Conservation (phyloP, 2,113 vertebrate genomes). For the Tretioscincus oriximinensis region DNA sequence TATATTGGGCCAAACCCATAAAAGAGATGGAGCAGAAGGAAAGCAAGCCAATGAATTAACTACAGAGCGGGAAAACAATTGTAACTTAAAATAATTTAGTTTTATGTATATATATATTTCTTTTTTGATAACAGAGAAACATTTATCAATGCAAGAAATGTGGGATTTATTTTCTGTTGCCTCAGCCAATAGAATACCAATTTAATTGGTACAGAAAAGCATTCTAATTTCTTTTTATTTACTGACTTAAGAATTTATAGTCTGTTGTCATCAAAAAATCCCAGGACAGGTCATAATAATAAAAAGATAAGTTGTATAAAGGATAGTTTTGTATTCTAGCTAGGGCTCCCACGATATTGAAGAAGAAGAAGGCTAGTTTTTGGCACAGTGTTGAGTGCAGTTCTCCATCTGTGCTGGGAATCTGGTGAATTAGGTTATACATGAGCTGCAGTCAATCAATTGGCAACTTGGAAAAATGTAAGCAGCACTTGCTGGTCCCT, state of each 20-base stretch:
- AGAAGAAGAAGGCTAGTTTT: background rate
- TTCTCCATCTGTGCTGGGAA: background rate
- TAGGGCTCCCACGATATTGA: background rate
- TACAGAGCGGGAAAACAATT: too few relatives aligned
- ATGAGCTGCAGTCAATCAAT: background rate
- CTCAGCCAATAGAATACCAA: too few relatives aligned
- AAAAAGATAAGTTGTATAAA: too few relatives aligned
- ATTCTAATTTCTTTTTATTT: background rate
- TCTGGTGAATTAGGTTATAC: background rate
- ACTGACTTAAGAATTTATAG: too few relatives aligned
- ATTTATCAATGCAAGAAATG: background rate
- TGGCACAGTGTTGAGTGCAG: background rate
- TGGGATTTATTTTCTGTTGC: background rate
- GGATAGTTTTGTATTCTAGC: background rate
- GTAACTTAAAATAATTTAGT: too few relatives aligned
- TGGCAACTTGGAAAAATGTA: background rate
- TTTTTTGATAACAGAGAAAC: too few relatives aligned
- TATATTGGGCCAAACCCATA: too few relatives aligned
- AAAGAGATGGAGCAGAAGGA: too few relatives aligned
- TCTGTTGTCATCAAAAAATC: too few relatives aligned
- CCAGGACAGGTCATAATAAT: too few relatives aligned
- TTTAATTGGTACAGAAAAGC: background rate
- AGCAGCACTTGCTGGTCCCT: background rate
- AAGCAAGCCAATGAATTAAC: too few relatives aligned
- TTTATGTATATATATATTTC: too few relatives aligned